phyloP scores from a whole-genome alignment of 2,797 vertebrate species.

The Lepus townsendii region DNA sequence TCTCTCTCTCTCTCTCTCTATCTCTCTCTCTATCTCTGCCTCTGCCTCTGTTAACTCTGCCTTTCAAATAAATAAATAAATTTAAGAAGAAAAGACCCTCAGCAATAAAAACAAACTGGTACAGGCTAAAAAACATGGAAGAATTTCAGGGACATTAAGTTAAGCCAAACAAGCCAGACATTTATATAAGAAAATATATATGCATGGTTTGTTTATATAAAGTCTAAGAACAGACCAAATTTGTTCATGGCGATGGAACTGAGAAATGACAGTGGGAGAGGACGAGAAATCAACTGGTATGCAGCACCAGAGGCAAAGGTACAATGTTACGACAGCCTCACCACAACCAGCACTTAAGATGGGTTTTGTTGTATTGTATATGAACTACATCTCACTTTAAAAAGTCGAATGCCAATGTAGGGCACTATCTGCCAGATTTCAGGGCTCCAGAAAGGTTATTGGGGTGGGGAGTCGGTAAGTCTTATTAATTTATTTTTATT shows the following conservation, averaged over 20 bases:
- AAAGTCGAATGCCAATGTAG: neutral
- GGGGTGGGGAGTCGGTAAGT: no score
- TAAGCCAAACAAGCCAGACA: constrained; percentile 20
- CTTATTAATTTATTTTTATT: no score
- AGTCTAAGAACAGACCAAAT: neutral
- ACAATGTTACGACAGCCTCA: neutral
- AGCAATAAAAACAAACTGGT: neutral
- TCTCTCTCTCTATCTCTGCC: no score
- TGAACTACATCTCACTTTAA: neutral
- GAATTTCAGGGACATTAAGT: constrained; percentile 11
- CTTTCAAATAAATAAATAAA: no score
- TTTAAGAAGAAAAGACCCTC: neutral
- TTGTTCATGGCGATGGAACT: neutral
- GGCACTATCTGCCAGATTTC: neutral
- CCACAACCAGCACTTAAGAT: neutral
- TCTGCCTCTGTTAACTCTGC: no score
- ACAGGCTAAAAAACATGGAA: neutral
- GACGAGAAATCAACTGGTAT: neutral
- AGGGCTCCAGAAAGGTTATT: no score
- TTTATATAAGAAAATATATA: neutral
- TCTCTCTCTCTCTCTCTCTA: no score
- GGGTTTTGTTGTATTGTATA: neutral
- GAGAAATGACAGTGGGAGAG: neutral
- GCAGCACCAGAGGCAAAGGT: neutral
- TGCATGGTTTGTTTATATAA: neutral